Evolutionary conservation across 2,113 vertebrate genomes (phyloP).

Genomic region (Pomatostomus ruficeps): DNA sequence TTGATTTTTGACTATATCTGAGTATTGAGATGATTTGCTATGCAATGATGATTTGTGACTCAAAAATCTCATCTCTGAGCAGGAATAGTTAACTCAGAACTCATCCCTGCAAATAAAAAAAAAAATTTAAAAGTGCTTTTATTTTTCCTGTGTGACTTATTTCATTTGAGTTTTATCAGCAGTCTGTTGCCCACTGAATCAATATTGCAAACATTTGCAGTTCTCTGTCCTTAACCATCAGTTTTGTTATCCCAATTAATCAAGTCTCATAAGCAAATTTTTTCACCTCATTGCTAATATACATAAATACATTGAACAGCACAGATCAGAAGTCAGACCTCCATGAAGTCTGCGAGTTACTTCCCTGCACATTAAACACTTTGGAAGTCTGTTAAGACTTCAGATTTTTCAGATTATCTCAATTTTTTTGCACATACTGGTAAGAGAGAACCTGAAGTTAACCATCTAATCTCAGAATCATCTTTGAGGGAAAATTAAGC

Average conservation of each 20-base stretch:
- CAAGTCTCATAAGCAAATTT: not conserved
- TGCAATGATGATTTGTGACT: not conserved
- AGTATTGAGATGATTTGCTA: not conserved
- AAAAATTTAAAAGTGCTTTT: not conserved
- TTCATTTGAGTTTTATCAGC: not conserved
- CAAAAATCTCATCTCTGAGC: not conserved
- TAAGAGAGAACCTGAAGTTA: not conserved
- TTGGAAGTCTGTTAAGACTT: not conserved
- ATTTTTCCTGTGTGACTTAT: not conserved
- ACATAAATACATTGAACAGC: not conserved
- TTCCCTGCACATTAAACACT: not conserved
- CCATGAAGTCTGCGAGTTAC: not conserved
- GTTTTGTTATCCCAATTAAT: not conserved
- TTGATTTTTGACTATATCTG: not conserved
- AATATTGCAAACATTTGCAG: not conserved
- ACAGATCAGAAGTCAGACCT: not conserved
- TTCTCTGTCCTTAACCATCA: not conserved
- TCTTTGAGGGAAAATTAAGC: not conserved
- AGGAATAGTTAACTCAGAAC: not conserved
- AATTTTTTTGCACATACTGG: not conserved
- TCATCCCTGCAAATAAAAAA: not conserved
- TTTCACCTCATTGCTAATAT: not conserved
- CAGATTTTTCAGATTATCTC: not conserved
- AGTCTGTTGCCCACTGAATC: not conserved
- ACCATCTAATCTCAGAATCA: not conserved